Percentiles rank a stretch among this genome's conserved stretches.
Conservation (phyloP, 2,797 vertebrate genomes). For the Hemibagrus guttatus region DNA sequence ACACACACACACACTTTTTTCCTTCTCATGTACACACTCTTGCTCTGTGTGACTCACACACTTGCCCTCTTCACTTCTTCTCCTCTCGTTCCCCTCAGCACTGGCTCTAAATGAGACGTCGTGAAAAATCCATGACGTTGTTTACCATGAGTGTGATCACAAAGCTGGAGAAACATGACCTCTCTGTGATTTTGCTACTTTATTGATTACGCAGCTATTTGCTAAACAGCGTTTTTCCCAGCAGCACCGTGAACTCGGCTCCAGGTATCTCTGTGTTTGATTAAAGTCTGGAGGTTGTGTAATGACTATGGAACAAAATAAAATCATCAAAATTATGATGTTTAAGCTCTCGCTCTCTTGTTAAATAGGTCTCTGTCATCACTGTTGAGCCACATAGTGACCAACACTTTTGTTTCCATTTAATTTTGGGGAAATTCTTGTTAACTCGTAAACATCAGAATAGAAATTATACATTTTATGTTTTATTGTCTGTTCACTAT, state of each 20-base stretch:
- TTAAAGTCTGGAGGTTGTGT: neutral
- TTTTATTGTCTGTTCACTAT: neutral
- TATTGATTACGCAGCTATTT: neutral
- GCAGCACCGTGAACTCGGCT: neutral
- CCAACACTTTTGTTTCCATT: neutral
- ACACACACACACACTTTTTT: constrained; percentile 17
- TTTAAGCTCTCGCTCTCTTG: too few species aligned
- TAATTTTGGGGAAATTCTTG: neutral
- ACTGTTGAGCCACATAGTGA: too few species aligned
- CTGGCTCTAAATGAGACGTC: neutral
- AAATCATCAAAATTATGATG: too few species aligned
- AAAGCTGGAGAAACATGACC: neutral
- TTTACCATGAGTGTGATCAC: neutral
- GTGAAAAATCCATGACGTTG: neutral
- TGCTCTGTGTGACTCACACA: constrained; percentile 34
- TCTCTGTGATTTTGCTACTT: neutral
- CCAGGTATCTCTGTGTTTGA: neutral
- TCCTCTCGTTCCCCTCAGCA: neutral
- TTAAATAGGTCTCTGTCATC: too few species aligned
- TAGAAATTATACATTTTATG: neutral
- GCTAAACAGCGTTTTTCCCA: neutral
- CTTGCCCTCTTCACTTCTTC: neutral
- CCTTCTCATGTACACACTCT: constrained; percentile 36
- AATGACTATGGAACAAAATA: neutral
- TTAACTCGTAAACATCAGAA: neutral